Conservation (phyloP, 2,113 vertebrate species). For the Eudyptes chrysolophus region DNA sequence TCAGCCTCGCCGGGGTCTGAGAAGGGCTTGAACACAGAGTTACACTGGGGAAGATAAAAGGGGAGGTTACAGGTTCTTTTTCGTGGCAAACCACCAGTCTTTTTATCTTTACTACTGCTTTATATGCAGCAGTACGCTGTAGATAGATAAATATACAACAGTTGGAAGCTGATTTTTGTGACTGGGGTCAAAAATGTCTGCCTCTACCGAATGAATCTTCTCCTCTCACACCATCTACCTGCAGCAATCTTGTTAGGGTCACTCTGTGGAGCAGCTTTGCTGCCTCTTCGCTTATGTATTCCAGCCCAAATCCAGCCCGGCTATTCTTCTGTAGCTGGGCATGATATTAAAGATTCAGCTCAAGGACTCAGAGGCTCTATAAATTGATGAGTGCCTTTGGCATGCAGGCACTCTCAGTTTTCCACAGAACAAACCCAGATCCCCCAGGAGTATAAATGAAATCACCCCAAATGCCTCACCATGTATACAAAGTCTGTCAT, state of each 20-base stretch:
- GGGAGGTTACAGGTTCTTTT: background rate
- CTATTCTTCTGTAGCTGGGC: background rate
- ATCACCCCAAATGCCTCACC: background rate
- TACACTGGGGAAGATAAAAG: background rate
- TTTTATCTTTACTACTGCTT: background rate
- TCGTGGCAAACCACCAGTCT: background rate
- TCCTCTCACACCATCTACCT: background rate
- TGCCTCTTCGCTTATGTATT: background rate
- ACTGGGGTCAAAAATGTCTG: background rate
- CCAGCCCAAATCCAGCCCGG: background rate
- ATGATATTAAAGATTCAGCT: background rate
- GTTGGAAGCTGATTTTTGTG: background rate
- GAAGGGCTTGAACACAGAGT: background rate
- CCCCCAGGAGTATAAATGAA: background rate
- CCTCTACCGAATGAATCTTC: background rate
- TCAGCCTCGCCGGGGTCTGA: rapidly evolving
- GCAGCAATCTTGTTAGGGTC: background rate
- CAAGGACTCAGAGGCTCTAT: background rate
- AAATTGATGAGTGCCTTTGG: background rate
- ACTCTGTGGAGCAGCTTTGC: background rate
- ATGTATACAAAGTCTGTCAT: background rate
- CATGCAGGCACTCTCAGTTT: background rate
- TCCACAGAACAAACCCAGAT: background rate
- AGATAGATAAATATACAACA: background rate
- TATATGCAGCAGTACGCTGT: background rate